Percentiles rank a stretch among this genome's conserved stretches.
phyloP scores from a whole-genome alignment of 2,797 vertebrate species.

The Chelmon rostratus region DNA sequence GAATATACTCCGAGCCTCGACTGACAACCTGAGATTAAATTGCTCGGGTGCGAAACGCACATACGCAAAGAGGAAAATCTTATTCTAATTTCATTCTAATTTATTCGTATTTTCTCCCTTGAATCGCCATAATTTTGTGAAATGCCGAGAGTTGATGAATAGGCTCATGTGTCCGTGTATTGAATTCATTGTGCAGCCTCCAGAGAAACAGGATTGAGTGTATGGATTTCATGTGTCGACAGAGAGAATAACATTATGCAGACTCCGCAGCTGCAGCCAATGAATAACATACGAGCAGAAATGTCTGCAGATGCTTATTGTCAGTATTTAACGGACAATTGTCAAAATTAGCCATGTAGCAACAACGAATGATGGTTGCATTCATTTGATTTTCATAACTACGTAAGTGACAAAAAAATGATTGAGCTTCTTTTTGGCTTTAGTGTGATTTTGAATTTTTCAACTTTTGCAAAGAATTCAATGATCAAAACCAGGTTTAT shows the following conservation, averaged over 20 bases:
- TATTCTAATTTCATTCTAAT: constrained; percentile 37
- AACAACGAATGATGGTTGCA: neutral
- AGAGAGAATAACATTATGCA: constrained; percentile 1
- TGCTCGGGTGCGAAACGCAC: neutral
- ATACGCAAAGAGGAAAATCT: neutral
- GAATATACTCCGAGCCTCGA: fast-evolving
- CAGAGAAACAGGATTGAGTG: neutral
- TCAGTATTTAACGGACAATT: neutral
- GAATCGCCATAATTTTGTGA: constrained; percentile 17
- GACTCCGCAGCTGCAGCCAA: neutral
- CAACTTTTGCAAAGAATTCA: no score
- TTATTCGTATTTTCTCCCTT: constrained; percentile 10
- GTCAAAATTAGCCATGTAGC: neutral
- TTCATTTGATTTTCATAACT: neutral
- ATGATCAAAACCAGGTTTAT: no score
- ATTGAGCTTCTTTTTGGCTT: neutral
- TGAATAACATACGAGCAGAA: neutral
- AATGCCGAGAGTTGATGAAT: neutral
- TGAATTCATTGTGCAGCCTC: neutral
- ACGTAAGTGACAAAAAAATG: neutral
- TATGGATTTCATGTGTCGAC: neutral
- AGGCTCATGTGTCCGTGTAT: neutral
- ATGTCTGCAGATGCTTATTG: neutral
- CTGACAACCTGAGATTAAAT: neutral
- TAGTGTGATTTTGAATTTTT: no score